Evolutionary conservation across 2,888 invertebrate species (phyloP), one percentile per base, ranked within the genome.

Genomic region (Cynaeus angustus): DNA sequence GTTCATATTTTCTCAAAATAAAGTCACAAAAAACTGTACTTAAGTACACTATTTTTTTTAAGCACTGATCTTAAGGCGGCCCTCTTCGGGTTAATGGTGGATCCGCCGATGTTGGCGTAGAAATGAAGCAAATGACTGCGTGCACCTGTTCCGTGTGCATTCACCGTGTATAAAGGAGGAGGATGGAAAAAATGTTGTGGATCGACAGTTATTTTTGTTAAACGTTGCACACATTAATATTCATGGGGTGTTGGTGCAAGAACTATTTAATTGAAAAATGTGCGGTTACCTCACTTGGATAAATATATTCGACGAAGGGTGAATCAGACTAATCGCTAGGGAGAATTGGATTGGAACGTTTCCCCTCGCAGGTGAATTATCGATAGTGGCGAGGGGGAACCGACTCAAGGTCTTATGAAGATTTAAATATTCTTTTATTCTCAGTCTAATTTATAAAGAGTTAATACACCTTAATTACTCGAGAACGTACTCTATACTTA

Each of bases 141-240:
- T 78, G 75, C 82, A 81, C 82, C 81, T 80, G 82, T 80, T 78
- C 74, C 77, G 80, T 81, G 81, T 79, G 74, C 80, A 81, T 70
- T 77, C 78, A 81, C 78, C 78, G 77, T 77, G 71, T 78, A 80
- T 71, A 75, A 77, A 72, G 77, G 77, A 79, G 41, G n/a, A 41
- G 41, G 41, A 41, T 50, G 48, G 14, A 21, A 26, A 28, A 50
- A 28, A 28, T 12, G 14, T 28, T 26, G 16, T 43, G 21, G 10
- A 38, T 21, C 10, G 3, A 43, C 12, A 26, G 41, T 26, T 56
- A 26, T 43, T 56, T 46, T 61, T 48, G 46, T n/a, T 45, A 21
- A 30, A 8, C 10, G 8, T 41, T 30, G 12, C 30, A 13, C 26
- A 13, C n/a, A 46, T 59, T 59, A 61, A 56, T 56, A 56, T 56